Percentiles rank a stretch among this genome's conserved stretches.
phyloP scores from a whole-genome alignment of 2,888 invertebrate species.

The Pedicia rivosa region DNA sequence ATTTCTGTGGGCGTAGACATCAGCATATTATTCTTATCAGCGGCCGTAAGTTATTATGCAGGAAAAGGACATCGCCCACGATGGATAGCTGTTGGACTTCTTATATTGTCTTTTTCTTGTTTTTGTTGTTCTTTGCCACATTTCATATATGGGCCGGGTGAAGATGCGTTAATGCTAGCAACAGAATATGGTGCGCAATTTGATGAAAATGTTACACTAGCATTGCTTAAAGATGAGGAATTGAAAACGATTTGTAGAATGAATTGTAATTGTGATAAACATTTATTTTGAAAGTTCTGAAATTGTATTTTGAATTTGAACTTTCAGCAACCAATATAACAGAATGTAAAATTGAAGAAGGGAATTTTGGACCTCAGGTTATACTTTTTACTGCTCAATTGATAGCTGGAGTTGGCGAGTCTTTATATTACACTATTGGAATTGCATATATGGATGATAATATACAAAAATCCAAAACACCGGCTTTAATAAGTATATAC shows the following conservation, averaged over 20 bases:
- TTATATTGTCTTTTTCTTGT: slow-evolving; percentile 46
- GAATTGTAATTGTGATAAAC: slow-evolving; percentile 11
- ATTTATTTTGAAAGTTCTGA: background rate
- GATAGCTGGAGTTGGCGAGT: slow-evolving; percentile 52
- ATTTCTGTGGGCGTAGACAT: slow-evolving; percentile 60
- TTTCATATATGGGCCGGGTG: slow-evolving; percentile 49
- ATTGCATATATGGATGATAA: slow-evolving; percentile 63
- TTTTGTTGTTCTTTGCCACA: slow-evolving; percentile 49
- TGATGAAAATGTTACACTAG: slow-evolving; percentile 29
- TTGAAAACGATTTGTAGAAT: slow-evolving; percentile 40
- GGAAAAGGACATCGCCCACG: slow-evolving; percentile 53
- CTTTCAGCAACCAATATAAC: slow-evolving; percentile 13
- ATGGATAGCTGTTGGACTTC: slow-evolving; percentile 47
- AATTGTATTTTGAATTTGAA: too few species aligned
- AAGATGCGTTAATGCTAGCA: slow-evolving; percentile 44
- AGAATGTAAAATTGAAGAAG: slow-evolving; percentile 35
- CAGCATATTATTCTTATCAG: slow-evolving; percentile 49
- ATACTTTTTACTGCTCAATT: slow-evolving; percentile 51
- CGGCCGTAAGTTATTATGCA: slow-evolving; percentile 50
- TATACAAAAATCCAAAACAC: slow-evolving; percentile 52
- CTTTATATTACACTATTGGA: slow-evolving; percentile 50
- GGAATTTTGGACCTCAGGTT: slow-evolving; percentile 42
- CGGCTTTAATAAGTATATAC: slow-evolving; percentile 53
- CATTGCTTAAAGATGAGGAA: slow-evolving; percentile 33
- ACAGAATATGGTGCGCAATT: slow-evolving; percentile 37